phyloP scores from a whole-genome alignment of 1,140 invertebrate species.

The Scylla paramamosain region DNA sequence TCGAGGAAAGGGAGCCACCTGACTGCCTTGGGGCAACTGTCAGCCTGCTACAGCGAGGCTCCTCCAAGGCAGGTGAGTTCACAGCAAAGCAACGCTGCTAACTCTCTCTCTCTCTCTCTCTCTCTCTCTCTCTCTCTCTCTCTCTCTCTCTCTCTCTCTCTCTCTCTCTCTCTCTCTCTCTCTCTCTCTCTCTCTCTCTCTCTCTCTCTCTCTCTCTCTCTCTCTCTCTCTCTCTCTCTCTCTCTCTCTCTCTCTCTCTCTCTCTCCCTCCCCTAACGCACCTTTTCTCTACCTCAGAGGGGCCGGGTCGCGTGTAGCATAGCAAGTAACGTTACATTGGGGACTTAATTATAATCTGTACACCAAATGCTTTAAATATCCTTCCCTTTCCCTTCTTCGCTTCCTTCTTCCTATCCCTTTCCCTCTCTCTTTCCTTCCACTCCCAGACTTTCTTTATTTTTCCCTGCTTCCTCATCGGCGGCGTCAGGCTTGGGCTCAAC shows the following conservation, averaged over 20 bases:
- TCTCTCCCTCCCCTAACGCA: background rate
- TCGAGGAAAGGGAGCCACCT: background rate
- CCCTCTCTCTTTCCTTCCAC: too few species aligned
- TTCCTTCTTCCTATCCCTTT: background rate
- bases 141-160: constrained; percentile 20
- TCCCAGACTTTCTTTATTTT: background rate
- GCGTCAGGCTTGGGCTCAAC: background rate
- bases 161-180: background rate
- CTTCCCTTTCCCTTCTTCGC: background rate
- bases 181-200: background rate
- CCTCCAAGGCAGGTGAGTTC: too few species aligned
- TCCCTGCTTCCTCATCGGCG: background rate
- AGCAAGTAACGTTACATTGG: background rate
- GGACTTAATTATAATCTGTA: background rate
- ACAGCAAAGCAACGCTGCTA: too few species aligned
- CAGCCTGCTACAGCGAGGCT: too few species aligned
- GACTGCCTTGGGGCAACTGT: too few species aligned
- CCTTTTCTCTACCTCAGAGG: background rate
- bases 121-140: background rate
- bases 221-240: background rate
- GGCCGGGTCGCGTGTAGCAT: background rate
- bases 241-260: constrained; percentile 20
- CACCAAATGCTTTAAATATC: background rate
- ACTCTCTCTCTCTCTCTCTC: background rate
- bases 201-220: background rate